Base-by-base conservation (phyloP, 2,888 invertebrate genomes). In the Athetis lepigone region DNA sequence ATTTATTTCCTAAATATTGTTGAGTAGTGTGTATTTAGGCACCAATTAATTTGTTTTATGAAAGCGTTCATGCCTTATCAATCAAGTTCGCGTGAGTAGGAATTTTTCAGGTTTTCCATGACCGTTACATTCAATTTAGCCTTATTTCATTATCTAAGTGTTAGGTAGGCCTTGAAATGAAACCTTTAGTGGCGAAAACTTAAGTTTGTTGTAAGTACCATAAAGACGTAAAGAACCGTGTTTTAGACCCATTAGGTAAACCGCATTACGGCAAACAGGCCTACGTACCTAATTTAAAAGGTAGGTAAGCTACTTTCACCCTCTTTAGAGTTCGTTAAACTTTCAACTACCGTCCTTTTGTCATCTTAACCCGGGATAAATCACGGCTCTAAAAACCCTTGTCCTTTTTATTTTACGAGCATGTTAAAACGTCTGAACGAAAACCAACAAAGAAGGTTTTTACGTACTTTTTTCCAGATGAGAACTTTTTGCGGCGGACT, bases 191-290 rank as follows among this genome's bases (percentile, higher is more conserved):
- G n/a, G 25, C 33, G 8, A 33, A 33, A 46, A 18, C 11, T 25
- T 23, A 25, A 16, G 45, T 51, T 56, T 8, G 11, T 47, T 45
- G 23, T 29, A 8, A 27, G 9, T 37, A 40, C 62, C 52, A 45
- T 45, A 33, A 9, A 61, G 56, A 74, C 46, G 62, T 58, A 59
- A 76, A 61, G 50, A 59, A 63, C 58, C 46, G 27, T 60, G 64
- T 57, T 73, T 60, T 50, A 39, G 40, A 37, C 56, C 60, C 58
- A 62, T 69, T 74, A 78, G 25, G 45, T 47, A 33, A 57, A 61
- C 71, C 71, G 57, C 80, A 74, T 77, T 80, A 79, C 70, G 40
- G 59, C 21, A 56, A 82, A 81, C 75, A 82, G 74, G 54, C 83
- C 77, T 79, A 75, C 77, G 74, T 29, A 51, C 83, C 77, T 77